Evolutionary conservation across 1,140 invertebrate genomes (phyloP), one percentile per base, ranked within the genome.

Genomic region (Caenorhabditis latens): DNA sequence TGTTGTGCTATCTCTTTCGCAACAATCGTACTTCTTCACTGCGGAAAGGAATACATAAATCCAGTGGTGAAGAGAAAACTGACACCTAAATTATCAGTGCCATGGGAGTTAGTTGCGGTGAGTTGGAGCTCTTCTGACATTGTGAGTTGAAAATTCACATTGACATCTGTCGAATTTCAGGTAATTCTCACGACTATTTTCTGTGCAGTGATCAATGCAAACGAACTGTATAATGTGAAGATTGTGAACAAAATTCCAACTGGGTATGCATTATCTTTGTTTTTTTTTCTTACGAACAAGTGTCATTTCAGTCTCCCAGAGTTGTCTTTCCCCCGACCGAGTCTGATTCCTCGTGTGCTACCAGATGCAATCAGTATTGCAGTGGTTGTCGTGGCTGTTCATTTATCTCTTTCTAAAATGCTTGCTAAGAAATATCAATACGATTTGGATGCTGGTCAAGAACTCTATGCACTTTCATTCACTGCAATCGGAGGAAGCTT

Each of bases 351-450:
- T 5, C 7, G 79, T 40, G 65, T 94, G 11, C n/a, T 93, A 61
- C 83, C 84, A 6, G 90, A 93, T 87, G 92, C 92, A 16, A 90
- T 94, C 65, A 93, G 92, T 43, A 93, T 95, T 42, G 92, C 94
- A n/a, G 93, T 95, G 43, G 92, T 95, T 48, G 92, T 93, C 0
- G 92, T 94, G 9, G 93, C 93, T 5, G 93, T 94, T 85, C 93
- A 94, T 63, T 93, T 94, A 87, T 93, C 94, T 16, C 91, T 94
- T 90, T 93, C 93, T 8, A 93, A 94, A 90, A 92, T 94, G 83
- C 93, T 93, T 86, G 93, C 93, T 42, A 94, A 94, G 88, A 92
- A 93, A 79, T 91, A 93, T 86, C 92, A 93, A 83, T 94, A 94
- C 85, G 90, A 93, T 87, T 90, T 94, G 2, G 93, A 94, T 87